A percentile compares a stretch with the other conserved stretches of the same genome.
Evolutionary conservation across 2,888 invertebrate species (phyloP).

Genomic region (Diadromus collaris): DNA sequence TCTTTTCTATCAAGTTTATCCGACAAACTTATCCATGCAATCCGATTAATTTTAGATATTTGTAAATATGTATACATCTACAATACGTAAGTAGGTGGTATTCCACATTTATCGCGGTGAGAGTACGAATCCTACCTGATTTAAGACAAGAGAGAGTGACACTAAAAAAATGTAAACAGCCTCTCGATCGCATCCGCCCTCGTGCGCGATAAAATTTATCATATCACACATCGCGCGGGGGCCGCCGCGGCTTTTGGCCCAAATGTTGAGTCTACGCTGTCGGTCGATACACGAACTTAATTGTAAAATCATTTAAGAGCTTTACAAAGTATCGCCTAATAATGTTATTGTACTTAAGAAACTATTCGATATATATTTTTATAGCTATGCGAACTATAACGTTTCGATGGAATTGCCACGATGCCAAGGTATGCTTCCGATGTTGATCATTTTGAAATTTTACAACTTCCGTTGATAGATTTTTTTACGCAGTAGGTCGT

Average conservation of each 20-base stretch:
- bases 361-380: constrained; percentile 31
- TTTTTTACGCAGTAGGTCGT: constrained; percentile 29
- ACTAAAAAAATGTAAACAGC: background rate
- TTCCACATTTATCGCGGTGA: constrained; percentile 10
- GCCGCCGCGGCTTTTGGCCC: background rate
- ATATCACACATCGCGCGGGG: constrained; percentile 19
- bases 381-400: constrained; percentile 9
- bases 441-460: constrained; percentile 5
- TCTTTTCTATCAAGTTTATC: constrained; percentile 19
- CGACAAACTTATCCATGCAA: constrained; percentile 5
- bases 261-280: background rate
- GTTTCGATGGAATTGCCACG: constrained; percentile 22
- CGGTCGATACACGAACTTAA: constrained; percentile 12
- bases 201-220: constrained; percentile 25
- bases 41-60: constrained; percentile 35
- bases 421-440: constrained; percentile 8
- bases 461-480: constrained; percentile 5
- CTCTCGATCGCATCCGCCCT: background rate
- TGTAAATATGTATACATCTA: constrained; percentile 54
- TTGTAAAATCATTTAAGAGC: constrained; percentile 6
- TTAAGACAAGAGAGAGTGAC: constrained; percentile 23
- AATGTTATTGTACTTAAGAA: constrained; percentile 40
- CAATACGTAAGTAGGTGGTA: constrained; percentile 34
- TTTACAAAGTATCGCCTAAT: constrained; percentile 37
- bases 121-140: constrained; percentile 16